A percentile compares a stretch with the other conserved stretches of the same genome.
Conservation (phyloP, 2,797 vertebrate genomes). For the Oophaga sylvatica region DNA sequence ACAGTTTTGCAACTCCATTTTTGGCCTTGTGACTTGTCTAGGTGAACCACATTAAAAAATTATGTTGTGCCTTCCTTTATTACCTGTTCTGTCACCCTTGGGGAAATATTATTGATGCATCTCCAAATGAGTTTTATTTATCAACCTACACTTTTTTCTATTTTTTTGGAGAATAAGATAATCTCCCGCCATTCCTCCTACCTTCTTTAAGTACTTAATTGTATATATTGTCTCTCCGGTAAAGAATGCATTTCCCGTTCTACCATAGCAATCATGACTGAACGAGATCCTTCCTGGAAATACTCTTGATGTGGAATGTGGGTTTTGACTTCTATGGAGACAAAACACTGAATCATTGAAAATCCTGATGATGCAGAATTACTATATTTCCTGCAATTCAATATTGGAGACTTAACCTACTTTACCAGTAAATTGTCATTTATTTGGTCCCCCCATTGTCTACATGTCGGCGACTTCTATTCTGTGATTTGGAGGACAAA, state of each 20-base stretch:
- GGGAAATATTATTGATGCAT: neutral
- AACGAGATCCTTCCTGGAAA: slow-evolving; percentile 30
- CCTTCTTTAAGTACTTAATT: neutral
- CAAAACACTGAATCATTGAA: slow-evolving; percentile 37
- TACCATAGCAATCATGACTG: neutral
- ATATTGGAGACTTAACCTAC: neutral
- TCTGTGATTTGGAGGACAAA: neutral
- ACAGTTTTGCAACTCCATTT: neutral
- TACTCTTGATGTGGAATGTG: slow-evolving; percentile 11
- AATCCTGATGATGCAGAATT: slow-evolving; percentile 17
- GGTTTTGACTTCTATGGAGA: slow-evolving; percentile 37
- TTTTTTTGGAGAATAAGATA: neutral
- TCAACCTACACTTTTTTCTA: neutral
- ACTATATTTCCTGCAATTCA: neutral
- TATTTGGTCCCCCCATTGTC: neutral
- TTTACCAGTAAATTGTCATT: neutral
- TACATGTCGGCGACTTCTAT: neutral
- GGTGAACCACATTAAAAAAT: neutral
- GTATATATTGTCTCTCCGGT: neutral
- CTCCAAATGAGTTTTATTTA: neutral
- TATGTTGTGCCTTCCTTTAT: neutral
- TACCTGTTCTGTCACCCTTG: too few relatives aligned
- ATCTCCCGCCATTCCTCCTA: neutral
- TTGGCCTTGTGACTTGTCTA: neutral
- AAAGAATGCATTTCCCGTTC: neutral